Evolutionary conservation across 2,113 vertebrate species (phyloP), one percentile per base, ranked within the genome.

Genomic region (Prinia subflava): DNA sequence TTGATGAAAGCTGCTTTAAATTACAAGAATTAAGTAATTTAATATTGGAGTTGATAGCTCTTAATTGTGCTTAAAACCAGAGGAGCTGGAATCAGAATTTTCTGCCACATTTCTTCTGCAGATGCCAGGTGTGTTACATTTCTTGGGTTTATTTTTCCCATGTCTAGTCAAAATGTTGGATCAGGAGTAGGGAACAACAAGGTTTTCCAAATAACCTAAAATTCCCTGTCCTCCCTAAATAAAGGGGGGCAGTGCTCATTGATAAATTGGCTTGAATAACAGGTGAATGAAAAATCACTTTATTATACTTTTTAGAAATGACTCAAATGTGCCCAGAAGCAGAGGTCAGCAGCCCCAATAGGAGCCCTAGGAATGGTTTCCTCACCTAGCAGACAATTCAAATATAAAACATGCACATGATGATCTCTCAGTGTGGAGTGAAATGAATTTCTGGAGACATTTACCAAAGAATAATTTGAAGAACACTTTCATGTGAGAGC

Each of bases 361-460:
- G 0, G 12, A 49, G 46, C 9, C 2, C 21, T 3, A 5, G 12
- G 6, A 76, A 35, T 2, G 0, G 15, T 41, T 69, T 77, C 41
- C 31, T 11, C 46, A 22, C 37, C 46, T 15, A 31, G 13, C 13
- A 90, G 39, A 15, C 2, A 50, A 20, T 16, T 87, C 24, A 31
- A 27, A 82, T 6, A 5, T 20, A 18, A 18, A 81, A 16, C 10
- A n/a, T 15, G 9, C 4, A 9, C 10, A 11, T 1, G 19, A 6
- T 2, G 37, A 84, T 31, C 35, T 59, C 64, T 60, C 62, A 27
- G 0, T 2, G 11, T 28, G 57, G 46, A 92, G 5, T 4, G 7
- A 55, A 71, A 55, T 0, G 0, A 27, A 25, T 76, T 90, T 62
- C 69, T 37, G 21, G 56, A 87, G 52, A 59, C 12, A 71, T 50